A percentile compares a stretch with the other conserved stretches of the same genome.
Conservation (phyloP, 1,140 invertebrate genomes). For the Drosophila littoralis region DNA sequence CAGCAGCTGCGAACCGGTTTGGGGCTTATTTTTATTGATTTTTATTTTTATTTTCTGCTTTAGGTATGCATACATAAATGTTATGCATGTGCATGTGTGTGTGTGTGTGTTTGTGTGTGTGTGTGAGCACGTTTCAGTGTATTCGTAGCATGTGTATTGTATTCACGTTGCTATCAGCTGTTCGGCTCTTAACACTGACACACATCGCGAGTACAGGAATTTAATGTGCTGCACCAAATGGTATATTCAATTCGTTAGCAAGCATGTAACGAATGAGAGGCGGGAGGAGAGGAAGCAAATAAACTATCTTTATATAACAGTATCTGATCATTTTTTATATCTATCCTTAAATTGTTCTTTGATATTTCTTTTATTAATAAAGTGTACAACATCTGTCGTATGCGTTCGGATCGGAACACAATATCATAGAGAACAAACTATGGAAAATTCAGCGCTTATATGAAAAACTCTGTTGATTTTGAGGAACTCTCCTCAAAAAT, state of each 20-base stretch:
- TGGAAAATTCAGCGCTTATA: no score
- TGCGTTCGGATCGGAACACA: no score
- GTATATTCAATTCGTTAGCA: background rate
- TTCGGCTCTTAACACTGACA: conserved; percentile 43
- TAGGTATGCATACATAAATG: conserved; percentile 9
- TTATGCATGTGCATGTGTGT: background rate
- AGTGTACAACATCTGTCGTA: no score
- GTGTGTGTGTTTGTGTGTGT: background rate
- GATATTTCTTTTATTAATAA: no score
- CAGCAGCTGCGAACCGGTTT: conserved; percentile 46
- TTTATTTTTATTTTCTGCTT: conserved; percentile 20
- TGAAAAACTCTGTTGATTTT: no score
- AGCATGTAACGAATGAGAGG: background rate
- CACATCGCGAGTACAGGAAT: conserved; percentile 28
- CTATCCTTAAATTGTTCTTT: no score
- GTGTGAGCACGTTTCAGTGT: conserved; percentile 2
- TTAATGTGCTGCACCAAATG: background rate
- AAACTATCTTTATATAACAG: no score
- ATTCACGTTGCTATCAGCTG: conserved; percentile 44
- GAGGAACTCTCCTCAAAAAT: no score
- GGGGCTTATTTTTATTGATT: conserved; percentile 37
- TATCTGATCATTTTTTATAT: no score
- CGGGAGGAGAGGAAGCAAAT: no score
- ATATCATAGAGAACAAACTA: no score
- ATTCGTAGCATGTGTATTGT: conserved; percentile 19